Conservation (phyloP, 2,113 vertebrate genomes). For the Anthoscopus minutus region DNA sequence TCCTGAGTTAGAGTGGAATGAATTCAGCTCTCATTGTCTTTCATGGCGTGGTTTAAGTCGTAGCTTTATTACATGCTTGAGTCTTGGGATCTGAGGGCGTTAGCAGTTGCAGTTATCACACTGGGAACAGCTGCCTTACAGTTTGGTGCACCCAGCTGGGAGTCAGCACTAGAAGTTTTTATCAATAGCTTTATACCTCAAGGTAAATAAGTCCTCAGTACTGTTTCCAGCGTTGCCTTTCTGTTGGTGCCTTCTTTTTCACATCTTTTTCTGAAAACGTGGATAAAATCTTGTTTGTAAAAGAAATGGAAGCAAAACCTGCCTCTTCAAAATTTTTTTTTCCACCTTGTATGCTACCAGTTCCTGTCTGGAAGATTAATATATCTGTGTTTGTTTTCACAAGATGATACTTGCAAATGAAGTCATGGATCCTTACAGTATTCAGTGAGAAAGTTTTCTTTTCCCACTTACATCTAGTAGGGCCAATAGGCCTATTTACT, state of each 20-base stretch:
- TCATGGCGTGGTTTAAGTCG: not conserved
- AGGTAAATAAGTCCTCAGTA: not conserved
- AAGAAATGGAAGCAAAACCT: not conserved
- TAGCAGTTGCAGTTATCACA: not conserved
- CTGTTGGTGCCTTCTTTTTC: not conserved
- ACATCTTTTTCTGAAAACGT: not conserved
- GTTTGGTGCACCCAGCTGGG: not conserved
- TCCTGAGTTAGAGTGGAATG: not conserved
- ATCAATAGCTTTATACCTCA: not conserved
- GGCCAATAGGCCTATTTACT: not conserved
- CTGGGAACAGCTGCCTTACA: not conserved
- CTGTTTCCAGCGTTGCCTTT: not conserved
- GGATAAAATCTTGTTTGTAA: not conserved
- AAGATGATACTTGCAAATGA: not conserved
- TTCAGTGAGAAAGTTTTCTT: not conserved
- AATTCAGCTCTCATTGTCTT: not conserved
- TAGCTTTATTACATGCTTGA: not conserved
- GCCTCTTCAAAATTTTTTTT: not conserved
- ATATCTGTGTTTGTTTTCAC: not conserved
- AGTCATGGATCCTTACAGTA: not conserved
- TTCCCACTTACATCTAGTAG: not conserved
- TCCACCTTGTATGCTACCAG: not conserved
- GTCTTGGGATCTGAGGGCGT: not conserved
- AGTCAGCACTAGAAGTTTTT: not conserved
- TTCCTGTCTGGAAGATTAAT: not conserved